phyloP scores from a whole-genome alignment of 2,888 invertebrate genomes.

The Campopleginae sp. region DNA sequence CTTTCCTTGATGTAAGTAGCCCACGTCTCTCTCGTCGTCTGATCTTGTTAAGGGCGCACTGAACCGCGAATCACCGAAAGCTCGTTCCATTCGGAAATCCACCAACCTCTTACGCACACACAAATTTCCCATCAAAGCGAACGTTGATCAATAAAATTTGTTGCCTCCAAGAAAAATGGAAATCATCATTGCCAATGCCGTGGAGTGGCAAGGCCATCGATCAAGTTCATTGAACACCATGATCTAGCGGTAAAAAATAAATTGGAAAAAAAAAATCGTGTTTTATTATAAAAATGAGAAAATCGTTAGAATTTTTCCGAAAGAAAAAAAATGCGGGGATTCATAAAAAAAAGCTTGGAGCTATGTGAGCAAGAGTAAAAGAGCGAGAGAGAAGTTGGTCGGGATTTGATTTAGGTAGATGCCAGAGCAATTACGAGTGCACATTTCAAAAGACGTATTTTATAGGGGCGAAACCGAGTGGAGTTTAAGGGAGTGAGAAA shows the following conservation, averaged over 20 bases:
- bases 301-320: not conserved
- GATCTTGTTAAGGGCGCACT: constrained; percentile 83
- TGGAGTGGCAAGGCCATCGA: no score
- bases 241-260: no score
- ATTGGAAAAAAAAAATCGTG: not conserved
- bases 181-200: no score
- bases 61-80: constrained; percentile 81
- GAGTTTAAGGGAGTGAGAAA: constrained; percentile 46
- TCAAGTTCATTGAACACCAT: not conserved
- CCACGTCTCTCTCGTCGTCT: constrained; percentile 74
- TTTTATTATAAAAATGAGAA: constrained; percentile 38
- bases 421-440: constrained; percentile 82
- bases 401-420: constrained; percentile 77
- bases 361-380: no score
- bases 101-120: constrained; percentile 41
- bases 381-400: constrained; percentile 15
- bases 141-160: not conserved
- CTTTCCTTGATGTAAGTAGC: constrained; percentile 29
- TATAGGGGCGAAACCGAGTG: constrained; percentile 11
- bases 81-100: constrained; percentile 81
- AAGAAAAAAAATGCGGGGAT: not conserved
- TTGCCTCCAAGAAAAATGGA: no score
- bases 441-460: constrained; percentile 79
- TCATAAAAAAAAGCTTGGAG: not conserved
- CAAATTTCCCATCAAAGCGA: constrained; percentile 49